Base-by-base conservation (phyloP, 2,888 invertebrate genomes). In the Chalcosyrphus nemorum region DNA sequence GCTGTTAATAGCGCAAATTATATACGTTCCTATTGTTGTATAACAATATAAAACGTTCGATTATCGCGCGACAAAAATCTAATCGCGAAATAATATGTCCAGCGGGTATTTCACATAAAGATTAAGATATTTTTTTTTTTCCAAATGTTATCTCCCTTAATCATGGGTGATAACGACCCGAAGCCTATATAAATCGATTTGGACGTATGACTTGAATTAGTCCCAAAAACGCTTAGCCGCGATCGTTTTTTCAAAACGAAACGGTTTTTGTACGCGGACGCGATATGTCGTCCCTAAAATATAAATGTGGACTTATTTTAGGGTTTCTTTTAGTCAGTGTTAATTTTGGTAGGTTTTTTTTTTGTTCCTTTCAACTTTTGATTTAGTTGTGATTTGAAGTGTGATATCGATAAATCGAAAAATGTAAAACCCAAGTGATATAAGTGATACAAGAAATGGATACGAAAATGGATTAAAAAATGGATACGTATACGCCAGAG, bases 341-440 rank as follows among this genome's bases (percentile, higher is more conserved):
- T 86, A 81, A 81, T 86, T 87, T 87, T 87, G 90, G 90, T 90
- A 90, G 88, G 90, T 87, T 24, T 9, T 9, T 3, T 9, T 7
- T 27, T 9, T 24, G 9, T 9, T 3, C 5, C n/a, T 27, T 9
- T 52, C 27, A 45, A 19, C 19, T 56, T 41, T 4, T 24, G 15
- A 43, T 24, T 11, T 21, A 13, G 13, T 21, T n/a, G n/a, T n/a
- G n/a, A 7, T 38, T 21, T 7, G 21, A 2, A 13, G 32, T 32
- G 32, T 9, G 32, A 35, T 29, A 15, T 17, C 19, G n/a, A 11
- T 7, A 38, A 2, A 11, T 21, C 13, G 11, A 3, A 38, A 38
- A 38, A 38, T 13, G 24, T n/a, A 17, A 0, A 38, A 38, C 19
- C n/a, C 17, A 27, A 61, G 43, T 13, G 45, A 32, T 5, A 17